Evolutionary conservation across 2,888 invertebrate genomes (phyloP).

Genomic region (Oxycera nigricornis): DNA sequence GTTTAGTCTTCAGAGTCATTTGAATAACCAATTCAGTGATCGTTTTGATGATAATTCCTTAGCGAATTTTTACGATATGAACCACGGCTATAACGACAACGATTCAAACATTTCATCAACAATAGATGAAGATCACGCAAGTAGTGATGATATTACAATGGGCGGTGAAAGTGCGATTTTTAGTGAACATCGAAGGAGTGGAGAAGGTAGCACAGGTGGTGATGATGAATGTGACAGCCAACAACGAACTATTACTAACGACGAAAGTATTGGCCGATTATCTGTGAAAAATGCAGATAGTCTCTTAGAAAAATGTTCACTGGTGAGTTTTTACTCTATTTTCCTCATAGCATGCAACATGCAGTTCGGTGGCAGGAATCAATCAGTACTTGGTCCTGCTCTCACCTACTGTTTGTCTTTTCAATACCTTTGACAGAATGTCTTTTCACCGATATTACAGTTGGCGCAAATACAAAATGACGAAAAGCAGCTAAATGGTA

Average conservation of each 20-base stretch:
- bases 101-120: slow-evolving; percentile 34
- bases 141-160: slow-evolving; percentile 19
- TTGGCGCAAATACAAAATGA: slow-evolving; percentile 48
- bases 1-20: not conserved
- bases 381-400: too few relatives aligned
- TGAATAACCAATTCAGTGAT: not conserved
- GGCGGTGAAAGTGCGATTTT: not conserved
- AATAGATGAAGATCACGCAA: slow-evolving; percentile 13
- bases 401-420: slow-evolving; percentile 20
- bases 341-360: too few relatives aligned
- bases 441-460: slow-evolving; percentile 45
- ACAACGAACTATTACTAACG: slow-evolving; percentile 1
- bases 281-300: slow-evolving; percentile 47
- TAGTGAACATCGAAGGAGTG: not conserved
- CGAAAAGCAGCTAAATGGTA: slow-evolving; percentile 49
- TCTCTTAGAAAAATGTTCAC: slow-evolving; percentile 47
- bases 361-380: too few relatives aligned
- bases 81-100: slow-evolving; percentile 23
- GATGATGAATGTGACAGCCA: slow-evolving; percentile 40
- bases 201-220: slow-evolving; percentile 6
- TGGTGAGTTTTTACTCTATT: slow-evolving; percentile 46
- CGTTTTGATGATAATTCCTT: slow-evolving; percentile 8
- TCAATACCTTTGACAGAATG: slow-evolving; percentile 21
- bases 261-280: slow-evolving; percentile 19
- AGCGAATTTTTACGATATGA: slow-evolving; percentile 26